Evolutionary conservation across 2,797 vertebrate genomes (phyloP), one percentile per base, ranked within the genome.

Genomic region (Leuciscus waleckii): DNA sequence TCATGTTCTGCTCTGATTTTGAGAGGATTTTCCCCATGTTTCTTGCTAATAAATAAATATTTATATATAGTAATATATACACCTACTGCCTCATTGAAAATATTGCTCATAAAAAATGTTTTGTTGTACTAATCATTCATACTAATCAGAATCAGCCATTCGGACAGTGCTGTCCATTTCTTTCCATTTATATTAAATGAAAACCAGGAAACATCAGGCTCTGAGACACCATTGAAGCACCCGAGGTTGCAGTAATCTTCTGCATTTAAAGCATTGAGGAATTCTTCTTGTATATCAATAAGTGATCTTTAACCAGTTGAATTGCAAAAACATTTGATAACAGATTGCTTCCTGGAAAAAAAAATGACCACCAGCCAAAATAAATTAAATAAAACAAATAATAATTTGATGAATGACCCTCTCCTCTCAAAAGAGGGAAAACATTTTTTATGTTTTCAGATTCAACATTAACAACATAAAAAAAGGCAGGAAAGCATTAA

Each of bases 301-400:
- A 69, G 84, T 88, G 49, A 85, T 23, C 23, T 37, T 82, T 85
- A 82, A 83, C 19, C 35, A 26, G 19, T 49, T 54, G 32, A 83
- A 58, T 10, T 32, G 3, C 35, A 26, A 43, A 75, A 54, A 35
- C 68, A 73, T 23, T 32, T 4, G 78, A 26, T 37, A 84, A 65
- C n/a, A 71, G 16, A 82, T 82, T 51, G 9, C 43, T 84, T 86
- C 17, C 54, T 84, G 65, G 71, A 29, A 26, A 61, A 26, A 61
- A n/a, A 67, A 51, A 61, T 32, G 23, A 68, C 23, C 21, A 65
- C 21, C 14, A 46, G 54, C n/a, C 21, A 46, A 81, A 29, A 29
- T 43, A 29, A 73, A 71, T 29, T 29, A 35, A 35, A 35, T 35
- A 35, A 35, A 35, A 1, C 0, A 26, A 81, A 26, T 2, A 46